A percentile compares a stretch with the other conserved stretches of the same genome.
phyloP scores from a whole-genome alignment of 2,888 invertebrate species.

The Carterocephalus palaemon region DNA sequence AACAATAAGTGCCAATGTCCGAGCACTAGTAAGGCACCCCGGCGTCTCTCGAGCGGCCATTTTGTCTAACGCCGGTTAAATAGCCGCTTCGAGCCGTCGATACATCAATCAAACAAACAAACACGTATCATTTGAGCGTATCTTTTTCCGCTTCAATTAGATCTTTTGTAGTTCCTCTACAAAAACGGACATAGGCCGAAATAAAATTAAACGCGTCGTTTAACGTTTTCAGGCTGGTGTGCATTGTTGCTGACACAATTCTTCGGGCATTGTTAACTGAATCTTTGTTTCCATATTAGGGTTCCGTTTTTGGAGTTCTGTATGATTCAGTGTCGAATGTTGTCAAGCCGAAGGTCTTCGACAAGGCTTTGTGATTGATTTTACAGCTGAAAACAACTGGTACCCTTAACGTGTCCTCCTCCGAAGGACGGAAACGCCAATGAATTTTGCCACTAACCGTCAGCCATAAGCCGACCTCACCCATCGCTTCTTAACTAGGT shows the following conservation, averaged over 20 bases:
- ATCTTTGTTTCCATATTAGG: constrained; percentile 36
- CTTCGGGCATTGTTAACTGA: constrained; percentile 47
- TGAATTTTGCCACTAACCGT: too few species aligned
- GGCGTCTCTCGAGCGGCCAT: constrained; percentile 60
- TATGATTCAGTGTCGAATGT: too few species aligned
- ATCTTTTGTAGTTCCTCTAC: constrained; percentile 59
- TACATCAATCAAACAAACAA: constrained; percentile 74
- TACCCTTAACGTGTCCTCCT: too few species aligned
- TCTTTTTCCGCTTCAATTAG: constrained; percentile 75
- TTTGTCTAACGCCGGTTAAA: constrained; percentile 77
- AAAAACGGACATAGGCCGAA: constrained; percentile 52
- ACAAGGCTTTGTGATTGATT: too few species aligned
- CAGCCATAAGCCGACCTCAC: too few species aligned
- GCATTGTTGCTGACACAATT: constrained; percentile 42
- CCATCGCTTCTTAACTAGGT: too few species aligned
- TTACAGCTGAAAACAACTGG: too few species aligned
- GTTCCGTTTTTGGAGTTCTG: too few species aligned
- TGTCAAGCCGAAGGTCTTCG: too few species aligned
- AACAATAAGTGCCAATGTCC: constrained; percentile 46
- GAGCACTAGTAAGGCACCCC: constrained; percentile 59
- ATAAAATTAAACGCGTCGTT: constrained; percentile 70
- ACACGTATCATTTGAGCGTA: constrained; percentile 54
- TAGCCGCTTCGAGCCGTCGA: constrained; percentile 69
- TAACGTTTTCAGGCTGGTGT: constrained; percentile 44
- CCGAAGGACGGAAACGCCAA: too few species aligned